These are phyloP conservation scores for Conus ventricosus DNA, from an alignment of 1,140 invertebrate species.

Conservation along the genomic window DNA sequence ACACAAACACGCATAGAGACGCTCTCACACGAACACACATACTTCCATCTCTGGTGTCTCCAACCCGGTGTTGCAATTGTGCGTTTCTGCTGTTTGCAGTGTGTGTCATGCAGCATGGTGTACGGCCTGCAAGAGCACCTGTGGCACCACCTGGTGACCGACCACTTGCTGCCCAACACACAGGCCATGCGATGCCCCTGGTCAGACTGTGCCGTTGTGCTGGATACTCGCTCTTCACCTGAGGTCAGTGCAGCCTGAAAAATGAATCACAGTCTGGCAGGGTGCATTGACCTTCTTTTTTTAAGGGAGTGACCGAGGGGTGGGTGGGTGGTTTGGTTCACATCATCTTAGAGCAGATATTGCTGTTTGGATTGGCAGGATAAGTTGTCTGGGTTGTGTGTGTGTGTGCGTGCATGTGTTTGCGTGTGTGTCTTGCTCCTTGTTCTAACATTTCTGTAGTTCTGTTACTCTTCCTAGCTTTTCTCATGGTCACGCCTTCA, in stretches of 20 bases:
- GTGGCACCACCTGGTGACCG: conserved; percentile 49
- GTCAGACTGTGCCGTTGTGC: conserved; percentile 49
- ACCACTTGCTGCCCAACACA: conserved; percentile 47
- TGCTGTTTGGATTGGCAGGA: not conserved
- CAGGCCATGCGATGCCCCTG: conserved; percentile 46
- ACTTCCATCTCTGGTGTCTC: no score
- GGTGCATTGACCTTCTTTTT: not conserved
- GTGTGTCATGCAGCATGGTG: conserved; percentile 42
- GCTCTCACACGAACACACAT: no score
- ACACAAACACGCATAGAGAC: no score
- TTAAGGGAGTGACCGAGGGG: not conserved
- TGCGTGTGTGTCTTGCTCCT: no score
- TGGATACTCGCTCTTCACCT: conserved; percentile 37
- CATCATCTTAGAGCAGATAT: not conserved
- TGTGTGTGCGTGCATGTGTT: no score
- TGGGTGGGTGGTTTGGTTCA: not conserved
- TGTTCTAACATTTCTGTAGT: no score
- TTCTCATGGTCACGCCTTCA: no score
- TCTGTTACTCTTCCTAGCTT: no score
- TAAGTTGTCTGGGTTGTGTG: no score
- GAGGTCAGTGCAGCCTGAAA: conserved; percentile 30
- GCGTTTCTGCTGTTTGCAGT: conserved; percentile 40
- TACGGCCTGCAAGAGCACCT: conserved; percentile 53
- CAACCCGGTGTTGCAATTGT: no score
- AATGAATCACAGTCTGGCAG: not conserved